These are phyloP conservation scores for Acipenser ruthenus DNA, from an alignment of 2,797 vertebrate genomes.

Conservation along the genomic window DNA sequence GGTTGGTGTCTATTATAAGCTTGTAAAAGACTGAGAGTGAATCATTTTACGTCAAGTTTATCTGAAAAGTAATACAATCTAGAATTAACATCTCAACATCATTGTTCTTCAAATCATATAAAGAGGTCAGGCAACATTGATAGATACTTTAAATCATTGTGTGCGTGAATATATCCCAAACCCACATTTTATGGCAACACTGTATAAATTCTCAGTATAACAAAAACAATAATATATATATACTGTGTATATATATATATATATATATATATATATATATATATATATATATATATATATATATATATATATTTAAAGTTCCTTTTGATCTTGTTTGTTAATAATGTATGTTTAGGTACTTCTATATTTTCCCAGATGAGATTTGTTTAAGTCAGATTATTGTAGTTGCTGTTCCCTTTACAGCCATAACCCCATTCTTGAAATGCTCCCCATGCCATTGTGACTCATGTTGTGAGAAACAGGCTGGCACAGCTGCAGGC, in stretches of 20 bases:
- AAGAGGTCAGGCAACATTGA: no score
- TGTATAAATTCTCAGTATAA: no score
- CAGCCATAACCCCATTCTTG: background rate
- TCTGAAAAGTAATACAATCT: no score
- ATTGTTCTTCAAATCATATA: no score
- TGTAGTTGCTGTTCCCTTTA: background rate
- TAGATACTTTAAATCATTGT: no score
- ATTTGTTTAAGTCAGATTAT: background rate
- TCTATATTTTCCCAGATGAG: background rate
- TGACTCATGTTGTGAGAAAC: constrained; percentile 12
- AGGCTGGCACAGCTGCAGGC: constrained; percentile 5
- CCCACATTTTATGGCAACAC: no score
- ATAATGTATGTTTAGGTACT: no score
- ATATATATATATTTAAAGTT: background rate
- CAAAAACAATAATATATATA: background rate
- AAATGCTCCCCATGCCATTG: background rate
- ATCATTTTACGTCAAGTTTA: no score
- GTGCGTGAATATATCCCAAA: no score
- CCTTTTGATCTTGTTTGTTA: background rate
- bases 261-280: background rate
- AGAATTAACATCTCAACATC: no score
- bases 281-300: background rate
- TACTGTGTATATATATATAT: background rate
- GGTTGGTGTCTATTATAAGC: no score
- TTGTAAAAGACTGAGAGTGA: no score